Conservation (phyloP, 2,797 vertebrate genomes). For the Karalla daura region DNA sequence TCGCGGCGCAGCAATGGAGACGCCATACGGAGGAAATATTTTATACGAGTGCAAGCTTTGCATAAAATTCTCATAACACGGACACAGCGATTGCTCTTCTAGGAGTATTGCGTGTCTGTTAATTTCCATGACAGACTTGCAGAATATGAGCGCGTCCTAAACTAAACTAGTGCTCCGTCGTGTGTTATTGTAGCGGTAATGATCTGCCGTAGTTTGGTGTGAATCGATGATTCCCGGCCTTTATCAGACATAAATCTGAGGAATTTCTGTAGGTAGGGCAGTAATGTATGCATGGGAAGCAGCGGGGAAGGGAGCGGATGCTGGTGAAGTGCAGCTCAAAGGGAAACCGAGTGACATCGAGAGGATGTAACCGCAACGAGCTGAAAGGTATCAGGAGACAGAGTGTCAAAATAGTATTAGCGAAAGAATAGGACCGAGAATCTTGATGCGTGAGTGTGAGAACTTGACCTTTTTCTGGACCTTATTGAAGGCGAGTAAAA, state of each 20-base stretch:
- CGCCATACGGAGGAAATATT: conserved; percentile 11
- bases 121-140: not conserved
- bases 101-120: conserved; percentile 14
- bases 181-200: conserved; percentile 2
- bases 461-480: not conserved
- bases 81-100: conserved; percentile 5
- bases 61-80: conserved; percentile 19
- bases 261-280: conserved; percentile 17
- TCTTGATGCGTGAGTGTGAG: not conserved
- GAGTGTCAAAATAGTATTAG: not conserved
- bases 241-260: conserved; percentile 37
- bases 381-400: not conserved
- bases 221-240: conserved; percentile 12
- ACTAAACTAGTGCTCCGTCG: not conserved
- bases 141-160: not conserved
- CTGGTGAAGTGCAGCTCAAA: conserved; percentile 20
- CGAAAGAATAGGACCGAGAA: not conserved
- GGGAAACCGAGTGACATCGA: not conserved
- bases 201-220: conserved; percentile 19
- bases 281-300: conserved; percentile 46
- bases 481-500: not conserved
- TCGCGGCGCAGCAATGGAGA: conserved; percentile 27
- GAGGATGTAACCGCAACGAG: not conserved
- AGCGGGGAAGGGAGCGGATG: conserved; percentile 24
- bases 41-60: conserved; percentile 13